Conservation (phyloP, 2,888 invertebrate species). For the Drosophila crucigera region DNA sequence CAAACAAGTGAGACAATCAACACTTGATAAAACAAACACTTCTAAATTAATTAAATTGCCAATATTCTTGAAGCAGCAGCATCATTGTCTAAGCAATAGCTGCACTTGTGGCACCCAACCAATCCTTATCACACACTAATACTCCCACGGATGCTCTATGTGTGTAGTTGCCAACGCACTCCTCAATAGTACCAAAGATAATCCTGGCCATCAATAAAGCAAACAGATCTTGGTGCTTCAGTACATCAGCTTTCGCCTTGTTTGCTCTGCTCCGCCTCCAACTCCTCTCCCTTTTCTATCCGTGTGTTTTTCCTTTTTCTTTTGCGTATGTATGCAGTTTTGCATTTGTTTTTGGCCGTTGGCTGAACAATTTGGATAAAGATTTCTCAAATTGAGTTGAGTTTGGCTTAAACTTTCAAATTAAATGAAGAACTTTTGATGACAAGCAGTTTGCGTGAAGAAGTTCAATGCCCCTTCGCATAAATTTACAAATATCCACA, state of each 20-base stretch:
- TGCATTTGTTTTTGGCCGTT: slow-evolving; percentile 55
- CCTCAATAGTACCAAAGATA: slow-evolving; percentile 67
- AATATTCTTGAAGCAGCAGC: slow-evolving; percentile 72
- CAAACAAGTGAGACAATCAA: slow-evolving; percentile 80
- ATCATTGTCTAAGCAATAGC: slow-evolving; percentile 33
- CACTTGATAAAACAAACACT: slow-evolving; percentile 82
- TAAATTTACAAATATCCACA: slow-evolving; percentile 34
- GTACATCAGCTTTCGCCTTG: slow-evolving; percentile 42
- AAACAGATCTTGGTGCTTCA: slow-evolving; percentile 66
- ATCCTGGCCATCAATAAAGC: slow-evolving; percentile 79
- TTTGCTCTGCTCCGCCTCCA: slow-evolving; percentile 48
- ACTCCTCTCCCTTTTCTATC: slow-evolving; percentile 26
- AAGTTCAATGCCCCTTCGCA: slow-evolving; percentile 37
- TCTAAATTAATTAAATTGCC: slow-evolving; percentile 82
- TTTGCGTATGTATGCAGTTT: slow-evolving; percentile 31
- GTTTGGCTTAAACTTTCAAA: slow-evolving; percentile 66
- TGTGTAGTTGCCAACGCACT: slow-evolving; percentile 62
- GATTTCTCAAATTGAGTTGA: slow-evolving; percentile 62
- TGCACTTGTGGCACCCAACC: slow-evolving; percentile 25
- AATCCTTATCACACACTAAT: not conserved
- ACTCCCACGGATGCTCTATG: slow-evolving; percentile 9
- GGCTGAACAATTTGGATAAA: slow-evolving; percentile 61
- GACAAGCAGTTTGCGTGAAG: not conserved
- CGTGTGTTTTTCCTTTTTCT: not conserved
- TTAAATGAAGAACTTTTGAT: slow-evolving; percentile 59